These are phyloP conservation scores for Apamea monoglypha DNA, from an alignment of 2,888 invertebrate species.

Conservation along the genomic window DNA sequence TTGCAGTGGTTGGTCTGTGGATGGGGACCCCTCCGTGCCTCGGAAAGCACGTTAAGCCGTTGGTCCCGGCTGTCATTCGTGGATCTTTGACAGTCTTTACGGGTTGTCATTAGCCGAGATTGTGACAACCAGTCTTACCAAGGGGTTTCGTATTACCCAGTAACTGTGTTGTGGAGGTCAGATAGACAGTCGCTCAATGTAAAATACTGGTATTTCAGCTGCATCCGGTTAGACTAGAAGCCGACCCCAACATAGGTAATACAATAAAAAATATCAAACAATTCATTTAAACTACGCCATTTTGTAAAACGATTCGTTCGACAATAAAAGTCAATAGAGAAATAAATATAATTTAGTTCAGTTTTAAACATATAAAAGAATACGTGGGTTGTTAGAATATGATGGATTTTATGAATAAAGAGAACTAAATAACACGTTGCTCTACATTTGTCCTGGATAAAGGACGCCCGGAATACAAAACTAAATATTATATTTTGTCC, in stretches of 20 bases:
- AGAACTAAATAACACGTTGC: not conserved
- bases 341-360: constrained; percentile 22
- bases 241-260: not conserved
- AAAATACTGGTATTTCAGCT: too few species aligned
- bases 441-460: not conserved
- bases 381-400: constrained; percentile 13
- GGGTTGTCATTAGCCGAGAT: too few species aligned
- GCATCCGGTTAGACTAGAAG: too few species aligned
- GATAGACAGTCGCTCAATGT: too few species aligned
- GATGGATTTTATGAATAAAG: constrained; percentile 19
- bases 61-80: too few species aligned
- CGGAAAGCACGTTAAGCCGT: too few species aligned
- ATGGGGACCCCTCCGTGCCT: too few species aligned
- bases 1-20: too few species aligned
- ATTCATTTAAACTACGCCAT: not conserved
- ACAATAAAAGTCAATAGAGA: constrained; percentile 12
- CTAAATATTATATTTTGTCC: not conserved
- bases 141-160: too few species aligned
- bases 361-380: not conserved
- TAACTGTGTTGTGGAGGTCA: too few species aligned
- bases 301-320: constrained; percentile 12
- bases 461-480: not conserved
- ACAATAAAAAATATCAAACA: not conserved
- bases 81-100: too few species aligned
- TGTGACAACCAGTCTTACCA: too few species aligned